A percentile compares a stretch with the other conserved stretches of the same genome.
Conservation (phyloP, 2,888 invertebrate genomes). For the Dicranocentrus wangi region DNA sequence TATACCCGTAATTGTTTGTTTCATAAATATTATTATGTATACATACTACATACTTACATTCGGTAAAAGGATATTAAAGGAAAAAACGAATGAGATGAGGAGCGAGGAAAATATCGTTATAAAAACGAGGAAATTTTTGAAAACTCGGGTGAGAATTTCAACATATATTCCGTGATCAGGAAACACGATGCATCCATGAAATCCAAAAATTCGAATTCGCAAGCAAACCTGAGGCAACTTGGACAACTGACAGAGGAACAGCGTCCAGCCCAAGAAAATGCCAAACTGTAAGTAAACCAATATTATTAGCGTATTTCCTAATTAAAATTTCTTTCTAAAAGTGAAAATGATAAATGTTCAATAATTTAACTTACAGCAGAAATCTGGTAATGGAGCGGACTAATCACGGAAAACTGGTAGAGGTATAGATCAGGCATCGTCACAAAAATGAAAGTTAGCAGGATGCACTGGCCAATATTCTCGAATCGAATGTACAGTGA, state of each 20-base stretch:
- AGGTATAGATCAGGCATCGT: constrained; percentile 57
- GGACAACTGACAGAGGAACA: constrained; percentile 64
- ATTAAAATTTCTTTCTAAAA: not conserved
- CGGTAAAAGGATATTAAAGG: constrained; percentile 66
- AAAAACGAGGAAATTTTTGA: constrained; percentile 67
- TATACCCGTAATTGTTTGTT: no score
- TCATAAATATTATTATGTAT: no score
- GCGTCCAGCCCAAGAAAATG: constrained; percentile 65
- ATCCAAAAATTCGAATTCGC: constrained; percentile 10
- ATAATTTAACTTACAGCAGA: constrained; percentile 57
- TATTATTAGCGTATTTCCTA: not conserved
- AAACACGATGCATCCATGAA: constrained; percentile 35
- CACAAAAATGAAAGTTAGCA: constrained; percentile 59
- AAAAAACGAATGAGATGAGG: constrained; percentile 65
- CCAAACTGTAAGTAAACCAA: constrained; percentile 55
- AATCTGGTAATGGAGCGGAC: constrained; percentile 58
- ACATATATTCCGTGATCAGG: constrained; percentile 67
- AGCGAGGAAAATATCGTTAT: constrained; percentile 67
- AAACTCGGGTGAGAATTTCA: constrained; percentile 62
- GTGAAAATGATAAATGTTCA: not conserved
- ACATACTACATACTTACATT: no score
- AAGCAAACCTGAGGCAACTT: constrained; percentile 61
- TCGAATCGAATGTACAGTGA: constrained; percentile 60
- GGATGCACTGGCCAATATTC: constrained; percentile 64
- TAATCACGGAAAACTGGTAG: constrained; percentile 12